phyloP scores from a whole-genome alignment of 2,888 invertebrate genomes.

The Azorinus chamasolen region DNA sequence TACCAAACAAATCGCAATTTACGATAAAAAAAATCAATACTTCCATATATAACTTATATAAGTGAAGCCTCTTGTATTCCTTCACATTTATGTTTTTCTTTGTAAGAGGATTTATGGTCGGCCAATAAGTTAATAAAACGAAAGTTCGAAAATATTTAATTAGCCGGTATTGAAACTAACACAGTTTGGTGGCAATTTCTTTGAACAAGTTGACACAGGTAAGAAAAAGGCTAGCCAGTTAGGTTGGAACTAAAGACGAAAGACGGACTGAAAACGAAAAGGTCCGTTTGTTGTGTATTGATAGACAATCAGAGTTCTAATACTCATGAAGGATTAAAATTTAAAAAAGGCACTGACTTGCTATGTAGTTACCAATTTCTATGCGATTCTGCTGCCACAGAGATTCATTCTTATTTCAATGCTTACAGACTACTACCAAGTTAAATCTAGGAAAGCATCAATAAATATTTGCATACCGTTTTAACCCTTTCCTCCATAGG shows the following conservation, averaged over 20 bases:
- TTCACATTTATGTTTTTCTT: not conserved
- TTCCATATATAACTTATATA: not conserved
- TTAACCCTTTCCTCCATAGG: too few species aligned
- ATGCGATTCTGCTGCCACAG: not conserved
- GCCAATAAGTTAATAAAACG: not conserved
- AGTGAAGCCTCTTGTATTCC: not conserved
- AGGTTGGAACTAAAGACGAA: slow-evolving; percentile 18
- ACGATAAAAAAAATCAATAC: slow-evolving; percentile 30
- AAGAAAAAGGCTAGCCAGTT: not conserved
- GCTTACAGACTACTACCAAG: too few species aligned
- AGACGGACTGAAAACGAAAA: slow-evolving; percentile 17
- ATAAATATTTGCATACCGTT: not conserved
- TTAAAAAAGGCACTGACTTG: slow-evolving; percentile 2
- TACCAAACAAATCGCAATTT: slow-evolving; percentile 22
- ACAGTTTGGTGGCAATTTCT: too few species aligned
- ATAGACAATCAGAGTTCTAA: slow-evolving; percentile 28
- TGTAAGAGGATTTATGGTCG: not conserved
- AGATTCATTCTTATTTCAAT: too few species aligned
- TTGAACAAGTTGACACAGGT: slow-evolving; percentile 19
- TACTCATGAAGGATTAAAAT: slow-evolving; percentile 23
- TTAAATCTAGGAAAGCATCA: not conserved
- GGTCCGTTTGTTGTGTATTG: slow-evolving; percentile 31
- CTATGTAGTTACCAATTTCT: not conserved
- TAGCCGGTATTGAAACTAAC: not conserved
- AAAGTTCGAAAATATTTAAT: slow-evolving; percentile 12